Evolutionary conservation across 2,797 vertebrate species (phyloP).

Genomic region (Coluber constrictor): DNA sequence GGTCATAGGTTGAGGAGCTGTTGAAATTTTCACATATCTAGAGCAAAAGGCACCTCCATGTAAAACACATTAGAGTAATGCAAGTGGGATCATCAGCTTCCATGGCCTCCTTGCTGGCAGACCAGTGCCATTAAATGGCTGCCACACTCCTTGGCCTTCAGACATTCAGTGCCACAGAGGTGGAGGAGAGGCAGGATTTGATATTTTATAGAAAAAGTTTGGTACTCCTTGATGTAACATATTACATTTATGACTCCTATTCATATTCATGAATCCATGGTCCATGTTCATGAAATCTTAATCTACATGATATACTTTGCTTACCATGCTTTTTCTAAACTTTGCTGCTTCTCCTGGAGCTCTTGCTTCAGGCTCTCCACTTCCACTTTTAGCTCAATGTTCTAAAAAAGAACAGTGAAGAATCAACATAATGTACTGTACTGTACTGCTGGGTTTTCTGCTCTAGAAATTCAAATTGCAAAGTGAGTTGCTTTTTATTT

Average conservation of each 20-base stretch:
- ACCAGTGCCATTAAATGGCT: background rate
- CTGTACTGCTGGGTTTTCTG: background rate
- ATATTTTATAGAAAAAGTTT: background rate
- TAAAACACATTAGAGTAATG: too few species aligned
- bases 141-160: background rate
- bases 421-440: background rate
- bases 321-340: conserved; percentile 82
- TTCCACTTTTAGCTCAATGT: conserved; percentile 92
- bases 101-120: background rate
- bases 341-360: conserved; percentile 85
- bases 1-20: too few species aligned
- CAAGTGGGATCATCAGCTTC: background rate
- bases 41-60: too few species aligned
- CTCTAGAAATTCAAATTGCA: background rate
- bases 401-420: conserved; percentile 69
- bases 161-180: background rate
- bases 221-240: background rate
- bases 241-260: background rate
- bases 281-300: background rate
- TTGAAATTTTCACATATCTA: too few species aligned
- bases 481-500: background rate
- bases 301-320: conserved; percentile 39
- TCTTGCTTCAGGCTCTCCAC: conserved; percentile 92
- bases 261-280: background rate
- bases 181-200: background rate